phyloP scores from a whole-genome alignment of 2,888 invertebrate genomes.

The Ferrisia virgata region DNA sequence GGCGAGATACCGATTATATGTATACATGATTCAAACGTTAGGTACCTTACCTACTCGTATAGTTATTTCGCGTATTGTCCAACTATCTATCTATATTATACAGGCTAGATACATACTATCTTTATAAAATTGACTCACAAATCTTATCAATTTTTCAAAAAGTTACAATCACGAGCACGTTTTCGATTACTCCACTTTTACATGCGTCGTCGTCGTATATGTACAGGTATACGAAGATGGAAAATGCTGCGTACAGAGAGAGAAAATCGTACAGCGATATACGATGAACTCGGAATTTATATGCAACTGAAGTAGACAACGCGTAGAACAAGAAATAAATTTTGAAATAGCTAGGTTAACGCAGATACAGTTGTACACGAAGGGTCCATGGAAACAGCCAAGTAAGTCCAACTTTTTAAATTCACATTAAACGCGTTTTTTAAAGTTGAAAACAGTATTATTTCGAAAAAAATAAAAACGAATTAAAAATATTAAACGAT shows the following conservation, averaged over 20 bases:
- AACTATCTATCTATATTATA: too few species aligned
- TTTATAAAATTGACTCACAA: neutral
- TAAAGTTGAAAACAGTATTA: too few species aligned
- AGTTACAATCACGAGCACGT: neutral
- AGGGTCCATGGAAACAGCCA: too few species aligned
- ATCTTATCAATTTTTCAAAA: conserved; percentile 1
- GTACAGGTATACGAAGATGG: neutral
- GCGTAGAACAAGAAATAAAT: too few species aligned
- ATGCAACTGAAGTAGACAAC: too few species aligned
- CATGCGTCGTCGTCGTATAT: neutral
- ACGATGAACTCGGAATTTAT: too few species aligned
- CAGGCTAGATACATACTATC: neutral
- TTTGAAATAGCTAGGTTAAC: too few species aligned
- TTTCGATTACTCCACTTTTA: neutral
- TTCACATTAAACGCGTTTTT: too few species aligned
- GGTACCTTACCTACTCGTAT: neutral
- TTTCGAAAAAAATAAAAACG: too few species aligned
- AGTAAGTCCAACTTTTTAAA: too few species aligned
- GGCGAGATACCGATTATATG: conserved; percentile 3
- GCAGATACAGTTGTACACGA: too few species aligned
- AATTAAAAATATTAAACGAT: too few species aligned
- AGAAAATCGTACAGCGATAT: neutral
- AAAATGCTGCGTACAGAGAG: neutral
- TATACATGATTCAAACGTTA: neutral
- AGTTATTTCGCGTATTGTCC: neutral